Conservation (phyloP, 2,113 vertebrate species). For the Nannobrachium achirus region DNA sequence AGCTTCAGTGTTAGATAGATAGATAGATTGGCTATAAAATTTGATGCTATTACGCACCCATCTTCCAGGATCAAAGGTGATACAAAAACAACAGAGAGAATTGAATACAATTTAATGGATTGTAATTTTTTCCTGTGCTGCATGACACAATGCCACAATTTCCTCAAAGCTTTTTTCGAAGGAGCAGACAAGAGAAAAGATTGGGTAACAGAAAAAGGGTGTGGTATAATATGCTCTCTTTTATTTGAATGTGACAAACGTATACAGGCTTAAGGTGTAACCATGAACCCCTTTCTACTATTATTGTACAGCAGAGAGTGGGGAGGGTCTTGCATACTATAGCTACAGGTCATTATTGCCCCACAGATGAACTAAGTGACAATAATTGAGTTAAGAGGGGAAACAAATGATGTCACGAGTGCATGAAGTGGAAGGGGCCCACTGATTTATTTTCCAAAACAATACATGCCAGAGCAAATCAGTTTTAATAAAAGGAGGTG, state of each 20-base stretch:
- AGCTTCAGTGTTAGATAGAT: too few relatives aligned
- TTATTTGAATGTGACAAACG: slow-evolving; percentile 69
- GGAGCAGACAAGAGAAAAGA: slow-evolving; percentile 47
- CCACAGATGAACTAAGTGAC: slow-evolving; percentile 80
- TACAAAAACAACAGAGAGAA: slow-evolving; percentile 66
- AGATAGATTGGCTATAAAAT: background rate
- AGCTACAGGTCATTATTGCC: slow-evolving; percentile 71
- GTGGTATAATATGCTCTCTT: slow-evolving; percentile 51
- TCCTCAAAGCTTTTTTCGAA: slow-evolving; percentile 69
- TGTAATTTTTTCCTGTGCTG: slow-evolving; percentile 59
- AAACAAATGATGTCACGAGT: slow-evolving; percentile 75
- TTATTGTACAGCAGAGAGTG: slow-evolving; percentile 27
- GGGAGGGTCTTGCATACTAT: slow-evolving; percentile 42
- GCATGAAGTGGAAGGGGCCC: slow-evolving; percentile 73
- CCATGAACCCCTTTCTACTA: slow-evolving; percentile 16
- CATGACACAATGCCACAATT: slow-evolving; percentile 70
- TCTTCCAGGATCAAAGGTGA: slow-evolving; percentile 66
- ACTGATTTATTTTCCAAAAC: slow-evolving; percentile 77
- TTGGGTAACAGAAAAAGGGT: slow-evolving; percentile 64
- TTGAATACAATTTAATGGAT: slow-evolving; percentile 72
- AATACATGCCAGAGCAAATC: slow-evolving; percentile 75
- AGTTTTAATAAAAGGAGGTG: slow-evolving; percentile 58
- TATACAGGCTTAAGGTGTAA: slow-evolving; percentile 53
- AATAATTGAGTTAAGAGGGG: slow-evolving; percentile 81
- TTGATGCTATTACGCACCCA: slow-evolving; percentile 55